Conservation (phyloP, 1,140 invertebrate species). For the Eriosoma lanigerum region DNA sequence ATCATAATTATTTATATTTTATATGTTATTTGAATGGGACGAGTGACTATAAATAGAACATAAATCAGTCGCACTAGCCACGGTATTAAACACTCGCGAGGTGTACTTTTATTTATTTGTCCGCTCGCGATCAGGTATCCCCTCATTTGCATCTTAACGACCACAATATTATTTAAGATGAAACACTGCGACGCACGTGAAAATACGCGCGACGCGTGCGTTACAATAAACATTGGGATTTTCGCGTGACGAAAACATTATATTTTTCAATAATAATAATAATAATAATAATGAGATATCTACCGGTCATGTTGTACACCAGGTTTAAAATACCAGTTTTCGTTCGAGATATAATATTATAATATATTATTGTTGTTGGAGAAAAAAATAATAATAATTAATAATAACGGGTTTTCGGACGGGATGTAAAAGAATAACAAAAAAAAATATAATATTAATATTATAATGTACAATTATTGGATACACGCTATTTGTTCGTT, state of each 20-base stretch:
- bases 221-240: not conserved
- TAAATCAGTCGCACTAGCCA: constrained; percentile 29
- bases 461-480: no score
- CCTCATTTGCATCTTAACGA: constrained; percentile 32
- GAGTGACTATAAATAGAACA: not conserved
- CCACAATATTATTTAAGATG: constrained; percentile 8
- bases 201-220: not conserved
- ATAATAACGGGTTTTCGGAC: constrained; percentile 1
- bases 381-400: not conserved
- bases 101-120: not conserved
- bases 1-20: constrained; percentile 9
- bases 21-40: not conserved
- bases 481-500: no score
- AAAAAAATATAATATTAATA: no score
- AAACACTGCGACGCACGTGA: not conserved
- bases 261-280: constrained; percentile 18
- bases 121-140: not conserved
- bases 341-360: no score
- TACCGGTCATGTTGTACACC: no score
- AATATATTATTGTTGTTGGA: not conserved
- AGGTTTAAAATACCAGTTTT: no score
- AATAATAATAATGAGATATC: not conserved
- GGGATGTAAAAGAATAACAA: no score
- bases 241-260: constrained; percentile 22
- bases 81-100: constrained; percentile 23